phyloP scores from a whole-genome alignment of 2,113 vertebrate species.

The Hemiprocne comata region DNA sequence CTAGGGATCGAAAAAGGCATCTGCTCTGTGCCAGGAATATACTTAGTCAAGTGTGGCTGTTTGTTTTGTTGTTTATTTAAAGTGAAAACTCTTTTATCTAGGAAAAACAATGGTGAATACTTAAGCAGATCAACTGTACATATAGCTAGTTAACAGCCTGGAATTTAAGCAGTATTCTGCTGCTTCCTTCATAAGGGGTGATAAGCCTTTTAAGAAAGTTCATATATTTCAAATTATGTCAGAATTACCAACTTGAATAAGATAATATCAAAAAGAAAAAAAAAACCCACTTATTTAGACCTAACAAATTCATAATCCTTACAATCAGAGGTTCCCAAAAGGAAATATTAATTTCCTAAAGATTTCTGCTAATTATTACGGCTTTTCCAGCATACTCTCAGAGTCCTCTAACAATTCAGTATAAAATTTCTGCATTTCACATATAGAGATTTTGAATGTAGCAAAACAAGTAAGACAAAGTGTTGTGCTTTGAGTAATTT shows the following conservation, averaged over 20 bases:
- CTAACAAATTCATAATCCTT: neutral
- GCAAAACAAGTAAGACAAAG: neutral
- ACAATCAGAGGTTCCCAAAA: neutral
- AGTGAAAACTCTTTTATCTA: neutral
- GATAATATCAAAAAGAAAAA: neutral
- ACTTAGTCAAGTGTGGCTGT: neutral
- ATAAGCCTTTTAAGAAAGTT: neutral
- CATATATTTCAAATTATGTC: neutral
- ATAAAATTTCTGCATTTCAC: neutral
- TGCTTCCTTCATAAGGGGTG: neutral
- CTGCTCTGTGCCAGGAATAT: neutral
- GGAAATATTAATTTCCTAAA: neutral
- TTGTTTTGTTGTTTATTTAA: neutral
- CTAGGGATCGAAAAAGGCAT: neutral
- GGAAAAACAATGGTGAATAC: neutral
- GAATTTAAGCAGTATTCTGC: neutral
- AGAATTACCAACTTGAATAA: neutral
- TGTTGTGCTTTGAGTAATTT: neutral
- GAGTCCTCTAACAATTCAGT: neutral
- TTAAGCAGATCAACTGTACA: neutral
- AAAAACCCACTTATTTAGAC: neutral
- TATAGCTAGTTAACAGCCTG: neutral
- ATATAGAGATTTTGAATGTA: neutral
- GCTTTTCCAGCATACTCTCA: neutral
- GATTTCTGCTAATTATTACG: neutral